These are phyloP conservation scores for Pelosia muscerda DNA, from an alignment of 2,888 invertebrate genomes.

Conservation along the genomic window DNA sequence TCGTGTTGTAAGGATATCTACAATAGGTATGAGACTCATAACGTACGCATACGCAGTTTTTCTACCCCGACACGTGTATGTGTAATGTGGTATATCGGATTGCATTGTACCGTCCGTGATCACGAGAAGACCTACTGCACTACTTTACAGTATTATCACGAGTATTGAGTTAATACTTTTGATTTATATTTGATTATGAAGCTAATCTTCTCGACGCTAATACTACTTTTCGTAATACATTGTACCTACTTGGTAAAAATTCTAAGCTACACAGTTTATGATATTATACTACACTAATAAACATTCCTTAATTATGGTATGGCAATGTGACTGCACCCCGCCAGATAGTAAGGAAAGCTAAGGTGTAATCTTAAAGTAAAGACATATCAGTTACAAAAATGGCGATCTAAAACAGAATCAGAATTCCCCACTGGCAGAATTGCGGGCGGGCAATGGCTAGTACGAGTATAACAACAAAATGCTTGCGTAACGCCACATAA, in stretches of 20 bases:
- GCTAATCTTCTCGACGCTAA: neutral
- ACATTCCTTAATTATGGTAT: too few relatives aligned
- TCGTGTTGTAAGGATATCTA: neutral
- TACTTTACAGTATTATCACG: neutral
- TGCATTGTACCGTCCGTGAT: neutral
- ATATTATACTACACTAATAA: neutral
- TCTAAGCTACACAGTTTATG: neutral
- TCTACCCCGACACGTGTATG: neutral
- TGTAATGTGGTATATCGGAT: too few relatives aligned
- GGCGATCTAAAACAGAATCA: too few relatives aligned
- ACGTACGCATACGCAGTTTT: neutral
- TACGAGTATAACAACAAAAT: neutral
- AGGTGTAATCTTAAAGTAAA: too few relatives aligned
- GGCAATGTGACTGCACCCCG: too few relatives aligned
- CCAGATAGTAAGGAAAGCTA: neutral
- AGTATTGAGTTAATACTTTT: neutral
- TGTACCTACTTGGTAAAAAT: too few relatives aligned
- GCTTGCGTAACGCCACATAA: neutral
- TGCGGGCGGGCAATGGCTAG: too few relatives aligned
- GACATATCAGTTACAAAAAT: too few relatives aligned
- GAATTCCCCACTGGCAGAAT: too few relatives aligned
- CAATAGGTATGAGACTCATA: neutral
- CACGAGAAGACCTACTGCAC: conserved; percentile 1
- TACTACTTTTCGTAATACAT: neutral
- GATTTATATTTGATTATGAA: conserved; percentile 2